Evolutionary conservation across 2,113 vertebrate genomes (phyloP).

Genomic region (Anarhynchus alexandrinus): DNA sequence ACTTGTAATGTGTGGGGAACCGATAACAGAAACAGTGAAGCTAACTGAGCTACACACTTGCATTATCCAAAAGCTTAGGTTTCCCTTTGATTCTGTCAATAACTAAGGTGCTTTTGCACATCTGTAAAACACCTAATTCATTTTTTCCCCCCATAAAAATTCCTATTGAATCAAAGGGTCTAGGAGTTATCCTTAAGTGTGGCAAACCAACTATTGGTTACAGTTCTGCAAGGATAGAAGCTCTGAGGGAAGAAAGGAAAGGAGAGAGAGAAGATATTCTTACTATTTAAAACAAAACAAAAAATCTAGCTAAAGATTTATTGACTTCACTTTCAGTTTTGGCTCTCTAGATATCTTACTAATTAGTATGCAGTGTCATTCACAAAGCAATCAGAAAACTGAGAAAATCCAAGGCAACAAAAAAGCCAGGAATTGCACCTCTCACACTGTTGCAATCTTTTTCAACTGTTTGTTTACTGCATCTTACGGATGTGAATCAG

Average conservation of each 20-base stretch:
- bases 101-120: not conserved
- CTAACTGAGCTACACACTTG: not conserved
- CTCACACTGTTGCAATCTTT: not conserved
- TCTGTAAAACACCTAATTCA: not conserved
- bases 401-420: not conserved
- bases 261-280: not conserved
- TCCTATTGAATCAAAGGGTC: not conserved
- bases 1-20: not conserved
- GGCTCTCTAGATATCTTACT: not conserved
- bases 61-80: not conserved
- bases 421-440: not conserved
- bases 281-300: not conserved
- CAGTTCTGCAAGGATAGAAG: not conserved
- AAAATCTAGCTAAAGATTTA: not conserved
- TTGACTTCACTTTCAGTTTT: not conserved
- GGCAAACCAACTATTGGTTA: not conserved
- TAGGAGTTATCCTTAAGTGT: not conserved
- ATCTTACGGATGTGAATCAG: not conserved
- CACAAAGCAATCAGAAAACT: not conserved
- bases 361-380: not conserved
- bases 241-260: not conserved
- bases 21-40: not conserved
- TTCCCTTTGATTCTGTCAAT: not conserved
- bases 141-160: not conserved
- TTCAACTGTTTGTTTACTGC: not conserved